Conservation (phyloP, 2,888 invertebrate genomes). For the Platerodrilus igneus region DNA sequence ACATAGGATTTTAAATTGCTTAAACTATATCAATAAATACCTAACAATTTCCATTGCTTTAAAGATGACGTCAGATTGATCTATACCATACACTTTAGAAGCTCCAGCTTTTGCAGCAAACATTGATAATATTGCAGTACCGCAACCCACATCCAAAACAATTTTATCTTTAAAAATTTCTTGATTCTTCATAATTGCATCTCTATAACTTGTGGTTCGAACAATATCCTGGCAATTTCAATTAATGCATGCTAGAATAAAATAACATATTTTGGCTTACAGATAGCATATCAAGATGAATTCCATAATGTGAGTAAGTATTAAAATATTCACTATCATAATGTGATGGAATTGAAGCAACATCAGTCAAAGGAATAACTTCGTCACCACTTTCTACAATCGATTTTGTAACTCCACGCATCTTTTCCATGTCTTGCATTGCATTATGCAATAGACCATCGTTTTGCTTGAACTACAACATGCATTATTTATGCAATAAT, state of each 20-base stretch:
- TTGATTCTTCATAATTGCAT: constrained; percentile 74
- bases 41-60: constrained; percentile 93
- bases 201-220: constrained; percentile 80
- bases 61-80: constrained; percentile 93
- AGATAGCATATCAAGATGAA: constrained; percentile 92
- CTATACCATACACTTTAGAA: constrained; percentile 83
- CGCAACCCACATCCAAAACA: constrained; percentile 95
- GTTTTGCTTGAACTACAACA: constrained; percentile 58
- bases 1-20: no score
- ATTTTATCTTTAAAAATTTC: constrained; percentile 66
- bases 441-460: constrained; percentile 57
- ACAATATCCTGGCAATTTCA: constrained; percentile 60
- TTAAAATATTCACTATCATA: constrained; percentile 75
- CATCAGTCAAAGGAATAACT: constrained; percentile 34
- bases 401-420: constrained; percentile 57
- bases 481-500: constrained; percentile 37
- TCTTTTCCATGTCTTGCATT: constrained; percentile 56
- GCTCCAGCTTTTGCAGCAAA: constrained; percentile 96
- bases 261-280: constrained; percentile 51
- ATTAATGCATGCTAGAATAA: constrained; percentile 2
- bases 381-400: constrained; percentile 49
- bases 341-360: constrained; percentile 53
- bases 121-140: constrained; percentile 96
- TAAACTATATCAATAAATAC: constrained; percentile 43
- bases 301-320: constrained; percentile 85